phyloP scores from a whole-genome alignment of 2,113 vertebrate genomes.

The Sialia sialis region DNA sequence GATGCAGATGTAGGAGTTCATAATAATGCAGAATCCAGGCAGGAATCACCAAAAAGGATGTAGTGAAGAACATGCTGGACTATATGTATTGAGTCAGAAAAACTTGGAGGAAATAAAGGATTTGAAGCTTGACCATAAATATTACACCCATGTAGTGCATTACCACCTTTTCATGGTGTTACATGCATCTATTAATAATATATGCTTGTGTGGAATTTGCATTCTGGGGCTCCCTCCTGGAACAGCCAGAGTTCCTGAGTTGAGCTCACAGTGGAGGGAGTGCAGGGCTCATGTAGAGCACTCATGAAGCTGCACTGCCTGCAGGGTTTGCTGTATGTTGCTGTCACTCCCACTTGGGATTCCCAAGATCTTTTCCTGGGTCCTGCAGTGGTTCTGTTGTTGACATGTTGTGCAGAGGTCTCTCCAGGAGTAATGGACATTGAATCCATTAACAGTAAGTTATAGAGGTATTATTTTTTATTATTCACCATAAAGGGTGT shows the following conservation, averaged over 20 bases:
- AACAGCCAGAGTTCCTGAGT: background rate
- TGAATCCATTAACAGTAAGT: background rate
- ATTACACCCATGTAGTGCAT: background rate
- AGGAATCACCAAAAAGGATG: background rate
- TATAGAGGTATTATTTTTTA: background rate
- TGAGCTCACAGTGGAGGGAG: fast-evolving
- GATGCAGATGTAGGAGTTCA: background rate
- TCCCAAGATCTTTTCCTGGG: background rate
- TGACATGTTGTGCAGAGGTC: background rate
- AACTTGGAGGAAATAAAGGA: background rate
- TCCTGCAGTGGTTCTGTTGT: background rate
- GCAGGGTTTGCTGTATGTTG: background rate
- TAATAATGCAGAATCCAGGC: background rate
- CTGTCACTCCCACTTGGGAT: background rate
- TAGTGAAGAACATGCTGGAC: background rate
- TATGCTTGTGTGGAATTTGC: background rate
- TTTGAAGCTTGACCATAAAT: background rate
- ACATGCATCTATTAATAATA: background rate
- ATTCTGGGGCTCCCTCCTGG: background rate
- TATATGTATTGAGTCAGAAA: background rate
- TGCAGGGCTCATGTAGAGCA: fast-evolving
- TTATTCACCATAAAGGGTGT: background rate
- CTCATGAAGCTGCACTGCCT: background rate
- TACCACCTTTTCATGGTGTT: background rate
- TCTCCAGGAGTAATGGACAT: background rate